phyloP scores from a whole-genome alignment of 2,888 invertebrate species.

The Arge pagana region DNA sequence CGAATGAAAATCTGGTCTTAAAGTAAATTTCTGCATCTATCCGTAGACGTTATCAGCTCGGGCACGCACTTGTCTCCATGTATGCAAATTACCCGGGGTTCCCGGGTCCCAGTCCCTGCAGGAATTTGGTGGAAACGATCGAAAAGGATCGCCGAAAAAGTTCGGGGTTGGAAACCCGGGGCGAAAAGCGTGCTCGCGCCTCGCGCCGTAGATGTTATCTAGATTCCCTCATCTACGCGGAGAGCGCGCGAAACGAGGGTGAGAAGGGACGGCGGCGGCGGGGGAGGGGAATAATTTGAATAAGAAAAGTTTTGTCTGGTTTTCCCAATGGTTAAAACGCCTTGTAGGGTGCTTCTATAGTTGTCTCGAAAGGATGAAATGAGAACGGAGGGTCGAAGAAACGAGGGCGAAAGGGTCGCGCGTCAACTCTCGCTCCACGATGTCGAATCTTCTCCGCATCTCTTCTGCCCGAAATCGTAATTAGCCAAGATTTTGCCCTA shows the following conservation, averaged over 20 bases:
- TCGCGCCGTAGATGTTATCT: constrained; percentile 21
- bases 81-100: constrained; percentile 4
- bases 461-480: too few relatives aligned
- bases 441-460: too few relatives aligned
- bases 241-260: neutral
- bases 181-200: constrained; percentile 4
- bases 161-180: too few relatives aligned
- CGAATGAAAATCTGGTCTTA: too few relatives aligned
- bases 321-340: constrained; percentile 9
- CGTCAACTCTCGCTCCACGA: too few relatives aligned
- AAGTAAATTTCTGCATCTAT: too few relatives aligned
- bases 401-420: too few relatives aligned
- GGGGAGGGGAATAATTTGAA: constrained; percentile 19
- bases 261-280: neutral
- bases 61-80: constrained; percentile 20
- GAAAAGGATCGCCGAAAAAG: neutral
- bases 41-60: too few relatives aligned
- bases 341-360: too few relatives aligned
- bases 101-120: neutral
- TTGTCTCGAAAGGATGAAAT: constrained; percentile 2
- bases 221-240: constrained; percentile 17
- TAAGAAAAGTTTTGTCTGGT: constrained; percentile 22
- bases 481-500: too few relatives aligned
- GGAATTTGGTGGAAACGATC: neutral
- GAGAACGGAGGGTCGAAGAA: too few relatives aligned